Conservation (phyloP, 92 coral and sea anemone species). For the Scolanthus callimorphus region DNA sequence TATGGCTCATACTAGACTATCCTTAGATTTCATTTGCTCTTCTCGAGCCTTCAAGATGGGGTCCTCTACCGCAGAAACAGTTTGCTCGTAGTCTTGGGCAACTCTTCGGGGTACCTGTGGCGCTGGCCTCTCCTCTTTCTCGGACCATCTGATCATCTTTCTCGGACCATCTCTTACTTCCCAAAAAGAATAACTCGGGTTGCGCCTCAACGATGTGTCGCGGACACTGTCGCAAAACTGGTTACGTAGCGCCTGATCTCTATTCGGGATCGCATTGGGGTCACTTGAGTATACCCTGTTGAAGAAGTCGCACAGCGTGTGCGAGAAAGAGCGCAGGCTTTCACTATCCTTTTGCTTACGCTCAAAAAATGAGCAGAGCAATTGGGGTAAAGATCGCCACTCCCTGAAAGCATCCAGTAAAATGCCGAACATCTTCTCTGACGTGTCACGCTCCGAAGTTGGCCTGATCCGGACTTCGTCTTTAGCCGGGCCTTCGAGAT, state of each 20-base stretch:
- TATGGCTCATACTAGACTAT: constrained; percentile 3
- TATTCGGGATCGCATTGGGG: neutral
- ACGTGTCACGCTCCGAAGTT: neutral
- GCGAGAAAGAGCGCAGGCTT: constrained; percentile 11
- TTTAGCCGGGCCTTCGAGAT: constrained; percentile 12
- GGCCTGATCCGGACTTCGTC: constrained; percentile 8
- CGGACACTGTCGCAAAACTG: constrained; percentile 47
- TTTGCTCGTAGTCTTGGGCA: neutral
- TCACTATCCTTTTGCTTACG: constrained; percentile 24
- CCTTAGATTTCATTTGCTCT: constrained; percentile 15
- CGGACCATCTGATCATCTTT: no score
- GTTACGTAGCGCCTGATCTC: constrained; percentile 31
- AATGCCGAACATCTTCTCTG: neutral
- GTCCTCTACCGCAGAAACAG: constrained; percentile 3
- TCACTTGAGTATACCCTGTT: constrained; percentile 2
- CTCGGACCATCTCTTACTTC: no score
- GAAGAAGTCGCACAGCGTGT: constrained; percentile 14
- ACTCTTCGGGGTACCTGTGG: no score
- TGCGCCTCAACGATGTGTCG: constrained; percentile 11
- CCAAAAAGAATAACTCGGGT: constrained; percentile 18
- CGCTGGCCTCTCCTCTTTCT: no score
- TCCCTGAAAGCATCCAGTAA: constrained; percentile 13
- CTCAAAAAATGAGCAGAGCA: constrained; percentile 14
- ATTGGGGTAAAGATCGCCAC: constrained; percentile 13
- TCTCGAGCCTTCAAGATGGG: constrained; percentile 26